Percentiles rank a stretch among this genome's conserved stretches.
Conservation (phyloP, 1,140 invertebrate species). For the Halotydeus destructor region DNA sequence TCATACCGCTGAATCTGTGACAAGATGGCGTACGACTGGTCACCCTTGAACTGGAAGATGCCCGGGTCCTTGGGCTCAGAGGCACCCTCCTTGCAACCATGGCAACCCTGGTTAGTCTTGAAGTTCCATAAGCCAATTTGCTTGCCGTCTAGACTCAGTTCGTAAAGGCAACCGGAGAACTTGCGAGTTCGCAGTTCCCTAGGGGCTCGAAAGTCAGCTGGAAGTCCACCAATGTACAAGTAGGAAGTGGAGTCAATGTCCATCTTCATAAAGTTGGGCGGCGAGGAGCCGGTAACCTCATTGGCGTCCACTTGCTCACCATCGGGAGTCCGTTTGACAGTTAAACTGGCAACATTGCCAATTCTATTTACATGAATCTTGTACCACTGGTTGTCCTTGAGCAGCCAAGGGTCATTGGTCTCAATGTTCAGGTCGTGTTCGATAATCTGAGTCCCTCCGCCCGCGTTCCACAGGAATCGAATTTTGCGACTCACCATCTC, state of each 20-base stretch:
- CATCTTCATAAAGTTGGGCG: conserved; percentile 19
- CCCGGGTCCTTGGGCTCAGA: conserved; percentile 8
- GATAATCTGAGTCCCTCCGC: conserved; percentile 35
- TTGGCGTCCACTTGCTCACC: conserved; percentile 14
- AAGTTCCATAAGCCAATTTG: conserved; percentile 77
- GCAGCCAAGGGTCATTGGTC: conserved; percentile 31
- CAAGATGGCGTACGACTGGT: conserved; percentile 20
- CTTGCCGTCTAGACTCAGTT: conserved; percentile 48
- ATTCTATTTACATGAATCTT: conserved; percentile 37
- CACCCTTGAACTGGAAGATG: conserved; percentile 27
- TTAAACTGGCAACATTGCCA: conserved; percentile 22
- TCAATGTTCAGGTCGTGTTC: conserved; percentile 34
- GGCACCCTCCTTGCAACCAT: conserved; percentile 45
- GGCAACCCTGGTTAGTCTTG: conserved; percentile 33
- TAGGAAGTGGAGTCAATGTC: conserved; percentile 17
- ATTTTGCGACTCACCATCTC: conserved; percentile 54
- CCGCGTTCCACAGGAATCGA: conserved; percentile 50
- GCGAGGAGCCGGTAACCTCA: conserved; percentile 15
- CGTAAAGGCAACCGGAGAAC: conserved; percentile 48
- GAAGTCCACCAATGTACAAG: conserved; percentile 21
- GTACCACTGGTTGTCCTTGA: conserved; percentile 46
- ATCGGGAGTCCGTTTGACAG: conserved; percentile 18
- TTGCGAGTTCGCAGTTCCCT: conserved; percentile 21
- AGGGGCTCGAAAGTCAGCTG: conserved; percentile 22
- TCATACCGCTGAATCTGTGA: conserved; percentile 38